Evolutionary conservation across 2,797 vertebrate species (phyloP).

Genomic region (Sebastes oblongus): DNA sequence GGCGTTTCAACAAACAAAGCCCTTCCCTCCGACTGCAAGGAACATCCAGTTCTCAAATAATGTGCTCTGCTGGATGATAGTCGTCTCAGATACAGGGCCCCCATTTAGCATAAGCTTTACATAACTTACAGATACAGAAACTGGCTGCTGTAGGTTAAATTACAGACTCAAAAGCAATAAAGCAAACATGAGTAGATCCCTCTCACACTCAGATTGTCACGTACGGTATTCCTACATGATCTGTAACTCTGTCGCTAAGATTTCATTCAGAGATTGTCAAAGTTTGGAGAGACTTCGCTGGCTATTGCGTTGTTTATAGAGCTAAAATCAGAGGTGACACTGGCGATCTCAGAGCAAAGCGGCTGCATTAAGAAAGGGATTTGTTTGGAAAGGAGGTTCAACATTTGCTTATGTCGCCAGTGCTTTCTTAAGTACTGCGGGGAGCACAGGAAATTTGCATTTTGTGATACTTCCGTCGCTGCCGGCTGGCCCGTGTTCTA

Average conservation of each 20-base stretch:
- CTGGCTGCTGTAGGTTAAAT: slow-evolving; percentile 6
- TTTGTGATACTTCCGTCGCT: slow-evolving; percentile 20
- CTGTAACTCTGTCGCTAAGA: not conserved
- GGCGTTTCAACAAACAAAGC: slow-evolving; percentile 70
- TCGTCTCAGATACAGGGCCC: slow-evolving; percentile 25
- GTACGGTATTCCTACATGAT: not conserved
- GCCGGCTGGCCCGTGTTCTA: not conserved
- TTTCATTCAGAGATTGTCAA: not conserved
- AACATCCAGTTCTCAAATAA: slow-evolving; percentile 40
- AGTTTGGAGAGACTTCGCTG: slow-evolving; percentile 6
- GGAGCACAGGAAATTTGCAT: slow-evolving; percentile 55
- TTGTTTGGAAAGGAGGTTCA: slow-evolving; percentile 54
- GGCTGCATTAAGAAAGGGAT: slow-evolving; percentile 33
- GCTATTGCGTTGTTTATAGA: not conserved
- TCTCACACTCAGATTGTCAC: not conserved
- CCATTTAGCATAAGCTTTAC: slow-evolving; percentile 36
- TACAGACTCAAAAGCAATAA: slow-evolving; percentile 1
- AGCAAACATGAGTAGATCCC: not conserved
- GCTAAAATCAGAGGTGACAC: slow-evolving; percentile 32
- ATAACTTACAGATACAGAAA: slow-evolving; percentile 26
- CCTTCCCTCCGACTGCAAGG: slow-evolving; percentile 41
- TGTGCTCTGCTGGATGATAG: slow-evolving; percentile 19
- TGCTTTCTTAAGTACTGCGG: slow-evolving; percentile 36
- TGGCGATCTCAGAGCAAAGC: slow-evolving; percentile 6
- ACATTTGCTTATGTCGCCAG: slow-evolving; percentile 51